Conservation (phyloP, 2,888 invertebrate genomes). For the Autographa gamma region DNA sequence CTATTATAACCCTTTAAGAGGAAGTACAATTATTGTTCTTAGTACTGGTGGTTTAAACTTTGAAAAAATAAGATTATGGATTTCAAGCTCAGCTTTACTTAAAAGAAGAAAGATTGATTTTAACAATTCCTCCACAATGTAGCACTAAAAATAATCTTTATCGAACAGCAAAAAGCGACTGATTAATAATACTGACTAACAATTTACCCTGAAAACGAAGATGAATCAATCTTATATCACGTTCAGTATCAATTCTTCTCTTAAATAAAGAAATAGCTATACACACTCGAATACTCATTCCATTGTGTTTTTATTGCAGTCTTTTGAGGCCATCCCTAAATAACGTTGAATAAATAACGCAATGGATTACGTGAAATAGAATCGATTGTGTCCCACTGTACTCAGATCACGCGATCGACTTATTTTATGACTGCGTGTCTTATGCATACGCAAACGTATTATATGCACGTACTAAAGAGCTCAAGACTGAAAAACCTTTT, state of each 20-base stretch:
- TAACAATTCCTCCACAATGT: too few relatives aligned
- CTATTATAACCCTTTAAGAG: too few relatives aligned
- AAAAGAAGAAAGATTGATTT: too few relatives aligned
- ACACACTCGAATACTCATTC: slow-evolving; percentile 22
- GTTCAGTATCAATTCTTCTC: slow-evolving; percentile 8
- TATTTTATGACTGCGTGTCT: slow-evolving; percentile 9
- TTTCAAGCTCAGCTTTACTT: too few relatives aligned
- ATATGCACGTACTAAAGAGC: background rate
- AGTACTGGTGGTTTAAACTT: too few relatives aligned
- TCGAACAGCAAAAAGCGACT: background rate
- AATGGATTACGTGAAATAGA: slow-evolving; percentile 14
- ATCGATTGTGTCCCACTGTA: slow-evolving; percentile 6
- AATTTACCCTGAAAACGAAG: background rate
- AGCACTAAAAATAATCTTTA: background rate
- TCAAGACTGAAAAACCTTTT: background rate
- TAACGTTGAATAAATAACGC: slow-evolving; percentile 17
- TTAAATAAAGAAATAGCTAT: slow-evolving; percentile 9
- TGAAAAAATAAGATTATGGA: too few relatives aligned
- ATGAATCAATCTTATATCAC: slow-evolving; percentile 7
- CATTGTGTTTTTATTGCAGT: slow-evolving; percentile 36
- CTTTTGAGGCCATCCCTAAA: slow-evolving; percentile 35
- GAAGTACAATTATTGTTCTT: too few relatives aligned
- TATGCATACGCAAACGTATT: background rate
- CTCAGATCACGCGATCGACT: background rate
- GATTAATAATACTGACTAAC: background rate